These are phyloP conservation scores for Hedya salicella DNA, from an alignment of 2,888 invertebrate species.

Conservation along the genomic window DNA sequence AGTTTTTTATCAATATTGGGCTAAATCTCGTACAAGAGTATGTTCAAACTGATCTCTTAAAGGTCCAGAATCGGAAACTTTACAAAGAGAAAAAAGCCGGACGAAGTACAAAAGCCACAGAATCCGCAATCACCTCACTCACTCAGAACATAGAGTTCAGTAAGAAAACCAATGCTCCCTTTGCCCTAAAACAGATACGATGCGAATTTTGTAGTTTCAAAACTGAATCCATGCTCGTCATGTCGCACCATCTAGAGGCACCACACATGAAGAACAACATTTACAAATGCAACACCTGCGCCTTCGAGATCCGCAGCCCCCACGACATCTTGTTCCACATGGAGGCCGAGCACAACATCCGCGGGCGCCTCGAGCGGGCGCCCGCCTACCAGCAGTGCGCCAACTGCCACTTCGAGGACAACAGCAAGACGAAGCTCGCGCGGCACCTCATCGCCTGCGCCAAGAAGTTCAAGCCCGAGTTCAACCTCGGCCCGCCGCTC, in stretches of 20 bases:
- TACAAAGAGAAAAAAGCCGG: constrained; percentile 88
- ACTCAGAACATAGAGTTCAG: constrained; percentile 94
- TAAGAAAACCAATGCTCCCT: constrained; percentile 94
- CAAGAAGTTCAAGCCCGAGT: constrained; percentile 95
- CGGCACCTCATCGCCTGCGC: constrained; percentile 95
- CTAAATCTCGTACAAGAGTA: constrained; percentile 96
- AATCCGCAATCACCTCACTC: constrained; percentile 93
- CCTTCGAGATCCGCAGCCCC: constrained; percentile 93
- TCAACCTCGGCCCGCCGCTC: constrained; percentile 93
- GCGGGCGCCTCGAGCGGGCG: constrained; percentile 94
- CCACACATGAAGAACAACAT: constrained; percentile 96
- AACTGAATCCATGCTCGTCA: constrained; percentile 93
- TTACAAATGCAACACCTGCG: constrained; percentile 95
- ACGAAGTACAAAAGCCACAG: constrained; percentile 88
- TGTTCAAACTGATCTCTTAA: constrained; percentile 95
- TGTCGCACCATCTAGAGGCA: constrained; percentile 96
- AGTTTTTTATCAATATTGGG: constrained; percentile 97
- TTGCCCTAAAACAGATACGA: constrained; percentile 90
- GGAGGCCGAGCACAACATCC: constrained; percentile 95
- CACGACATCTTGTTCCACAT: constrained; percentile 97
- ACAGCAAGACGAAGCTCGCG: constrained; percentile 95
- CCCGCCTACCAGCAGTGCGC: constrained; percentile 97
- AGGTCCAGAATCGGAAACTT: constrained; percentile 94
- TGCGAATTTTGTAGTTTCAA: constrained; percentile 97
- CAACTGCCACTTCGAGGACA: constrained; percentile 97